phyloP scores from a whole-genome alignment of 2,888 invertebrate genomes.

The Mythimna vitellina region DNA sequence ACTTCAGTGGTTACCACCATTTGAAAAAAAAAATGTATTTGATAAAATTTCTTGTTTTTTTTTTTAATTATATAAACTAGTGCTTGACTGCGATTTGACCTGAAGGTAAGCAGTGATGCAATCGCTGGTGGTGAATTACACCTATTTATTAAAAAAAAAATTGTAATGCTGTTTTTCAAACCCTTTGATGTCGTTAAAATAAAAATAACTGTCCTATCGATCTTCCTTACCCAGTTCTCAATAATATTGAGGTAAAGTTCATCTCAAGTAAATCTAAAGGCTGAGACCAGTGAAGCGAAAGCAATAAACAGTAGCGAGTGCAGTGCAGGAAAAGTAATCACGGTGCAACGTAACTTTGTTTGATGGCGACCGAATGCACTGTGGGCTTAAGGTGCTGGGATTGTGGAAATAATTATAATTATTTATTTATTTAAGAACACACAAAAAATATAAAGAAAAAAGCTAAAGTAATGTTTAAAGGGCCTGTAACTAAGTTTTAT shows the following conservation, averaged over 20 bases:
- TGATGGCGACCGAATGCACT: conserved; percentile 67
- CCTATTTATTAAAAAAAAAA: too few species aligned
- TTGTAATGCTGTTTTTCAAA: too few species aligned
- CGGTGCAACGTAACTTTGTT: conserved; percentile 77
- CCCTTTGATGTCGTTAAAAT: not conserved
- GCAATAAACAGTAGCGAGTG: conserved; percentile 72
- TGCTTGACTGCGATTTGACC: too few species aligned
- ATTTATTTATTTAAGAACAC: too few species aligned
- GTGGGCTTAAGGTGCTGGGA: conserved; percentile 29
- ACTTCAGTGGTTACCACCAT: not conserved
- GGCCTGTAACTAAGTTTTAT: too few species aligned
- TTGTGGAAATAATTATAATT: conserved; percentile 1
- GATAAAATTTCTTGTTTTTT: too few species aligned
- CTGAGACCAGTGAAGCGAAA: conserved; percentile 61
- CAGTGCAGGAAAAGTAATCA: conserved; percentile 80
- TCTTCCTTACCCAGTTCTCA: conserved; percentile 10
- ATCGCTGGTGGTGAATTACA: too few species aligned
- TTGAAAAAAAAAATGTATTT: not conserved
- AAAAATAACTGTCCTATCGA: conserved; percentile 23
- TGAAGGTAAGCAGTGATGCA: too few species aligned
- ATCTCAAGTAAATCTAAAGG: conserved; percentile 51
- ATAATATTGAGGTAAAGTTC: conserved; percentile 40
- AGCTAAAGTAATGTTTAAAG: too few species aligned
- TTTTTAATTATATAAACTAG: too few species aligned
- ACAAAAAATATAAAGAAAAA: not conserved